Evolutionary conservation across 1,140 invertebrate species (phyloP), one percentile per base, ranked within the genome.

Genomic region (Heliconius congener): DNA sequence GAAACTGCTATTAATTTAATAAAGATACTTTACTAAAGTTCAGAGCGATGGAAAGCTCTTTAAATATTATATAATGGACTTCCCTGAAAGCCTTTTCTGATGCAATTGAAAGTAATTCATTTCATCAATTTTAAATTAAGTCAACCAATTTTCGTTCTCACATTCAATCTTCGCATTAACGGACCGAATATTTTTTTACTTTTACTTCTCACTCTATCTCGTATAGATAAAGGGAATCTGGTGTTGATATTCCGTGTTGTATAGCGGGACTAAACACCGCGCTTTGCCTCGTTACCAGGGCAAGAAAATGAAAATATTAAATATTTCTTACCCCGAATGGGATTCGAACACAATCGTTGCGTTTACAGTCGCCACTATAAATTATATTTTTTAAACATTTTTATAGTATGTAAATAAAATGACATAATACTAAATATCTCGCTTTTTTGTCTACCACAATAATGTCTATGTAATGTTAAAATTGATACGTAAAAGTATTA

Each of bases 61-160:
- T 8, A 60, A 60, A 60, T 27, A 60, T 23, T 23, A 23, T n/a
- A 60, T 60, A 60, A 60, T 60, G 8, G n/a, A 60, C 55, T 60
- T 60, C 55, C n/a, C 55, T 60, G n/a, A 60, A 60, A 60, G 55
- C 55, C n/a, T 60, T 60, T 60, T 60, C 27, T 23, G 55, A 0
- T 60, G 55, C 55, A 60, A 60, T 60, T 60, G 55, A 60, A 11
- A 23, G 55, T 60, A 60, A 23, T 60, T 23, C n/a, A 60, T 23
- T 60, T 60, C 55, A 60, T 60, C 55, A 60, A 60, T 60, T 60
- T 60, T 27, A 60, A 60, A 60, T 60, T 23, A 60, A n/a, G 55
- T 23, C 55, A n/a, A 60, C n/a, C n/a, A n/a, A 11, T 60, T 60
- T 60, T 3, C 55, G 55, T 60, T 60, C n/a, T 9, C n/a, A 60